Percentiles rank a stretch among this genome's conserved stretches.
These are phyloP conservation scores for Furcifer pardalis DNA, from an alignment of 2,797 vertebrate species.

Conservation along the genomic window DNA sequence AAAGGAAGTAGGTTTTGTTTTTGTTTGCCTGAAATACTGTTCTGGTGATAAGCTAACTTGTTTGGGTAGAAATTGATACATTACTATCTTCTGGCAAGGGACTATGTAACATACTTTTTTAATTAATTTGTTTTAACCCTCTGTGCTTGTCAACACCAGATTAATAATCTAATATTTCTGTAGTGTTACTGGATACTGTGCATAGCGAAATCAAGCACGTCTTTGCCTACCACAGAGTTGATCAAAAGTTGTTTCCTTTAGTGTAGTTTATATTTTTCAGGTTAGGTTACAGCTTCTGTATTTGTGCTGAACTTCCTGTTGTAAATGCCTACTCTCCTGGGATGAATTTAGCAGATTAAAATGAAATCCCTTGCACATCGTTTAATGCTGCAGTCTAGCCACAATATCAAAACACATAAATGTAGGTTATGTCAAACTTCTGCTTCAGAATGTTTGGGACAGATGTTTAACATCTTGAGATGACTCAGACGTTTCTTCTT, in stretches of 20 bases:
- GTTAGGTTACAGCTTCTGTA: conserved; percentile 53
- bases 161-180: not conserved
- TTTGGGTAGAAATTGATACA: conserved; percentile 3
- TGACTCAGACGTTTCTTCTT: conserved; percentile 67
- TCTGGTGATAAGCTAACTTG: not conserved
- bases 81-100: not conserved
- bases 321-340: conserved; percentile 56
- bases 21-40: not conserved
- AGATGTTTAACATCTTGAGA: conserved; percentile 74
- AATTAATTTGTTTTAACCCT: not conserved
- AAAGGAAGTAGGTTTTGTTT: not conserved
- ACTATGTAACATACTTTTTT: not conserved
- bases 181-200: not conserved
- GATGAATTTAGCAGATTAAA: conserved; percentile 70
- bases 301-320: conserved; percentile 59
- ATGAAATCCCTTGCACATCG: conserved; percentile 70
- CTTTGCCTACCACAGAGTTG: not conserved
- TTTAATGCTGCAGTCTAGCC: conserved; percentile 64
- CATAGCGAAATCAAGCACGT: conserved; percentile 4
- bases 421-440: conserved; percentile 74
- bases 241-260: conserved; percentile 20
- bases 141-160: not conserved
- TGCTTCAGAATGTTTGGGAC: conserved; percentile 71
- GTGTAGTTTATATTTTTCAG: conserved; percentile 36
- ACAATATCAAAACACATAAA: conserved; percentile 70